These are phyloP conservation scores for Macropus fuliginosus DNA, from an alignment of 2,797 vertebrate species.

Conservation along the genomic window DNA sequence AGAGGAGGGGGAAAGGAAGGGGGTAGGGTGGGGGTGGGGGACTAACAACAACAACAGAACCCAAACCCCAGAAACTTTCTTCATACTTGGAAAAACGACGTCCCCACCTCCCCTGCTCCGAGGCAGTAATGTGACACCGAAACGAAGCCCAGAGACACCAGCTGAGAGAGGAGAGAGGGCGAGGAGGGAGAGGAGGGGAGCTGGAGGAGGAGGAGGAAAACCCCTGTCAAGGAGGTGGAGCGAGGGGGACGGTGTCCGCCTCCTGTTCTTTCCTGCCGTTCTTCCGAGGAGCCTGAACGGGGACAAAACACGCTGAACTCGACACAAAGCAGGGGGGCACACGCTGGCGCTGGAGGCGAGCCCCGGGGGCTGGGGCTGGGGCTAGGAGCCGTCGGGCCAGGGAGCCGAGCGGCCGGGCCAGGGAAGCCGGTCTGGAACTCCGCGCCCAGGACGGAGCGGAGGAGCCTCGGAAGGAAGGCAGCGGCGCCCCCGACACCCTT, in stretches of 20 bases:
- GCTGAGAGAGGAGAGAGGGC: slow-evolving; percentile 8
- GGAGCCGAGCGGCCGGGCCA: slow-evolving; percentile 40
- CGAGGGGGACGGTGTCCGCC: slow-evolving; percentile 80
- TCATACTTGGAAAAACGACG: slow-evolving; percentile 62
- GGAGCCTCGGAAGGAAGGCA: not conserved
- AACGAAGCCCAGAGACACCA: slow-evolving; percentile 53
- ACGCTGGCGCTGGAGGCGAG: slow-evolving; percentile 76
- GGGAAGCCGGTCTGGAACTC: slow-evolving; percentile 35
- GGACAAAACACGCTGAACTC: slow-evolving; percentile 69
- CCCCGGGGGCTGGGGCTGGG: slow-evolving; percentile 59
- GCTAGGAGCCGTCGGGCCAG: slow-evolving; percentile 58
- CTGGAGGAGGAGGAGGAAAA: slow-evolving; percentile 69
- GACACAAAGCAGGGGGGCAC: slow-evolving; percentile 75
- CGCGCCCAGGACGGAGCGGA: not conserved
- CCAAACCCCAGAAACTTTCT: slow-evolving; percentile 79
- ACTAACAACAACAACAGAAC: not conserved
- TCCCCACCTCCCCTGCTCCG: slow-evolving; percentile 43
- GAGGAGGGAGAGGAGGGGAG: slow-evolving; percentile 50
- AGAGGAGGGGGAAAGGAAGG: not conserved
- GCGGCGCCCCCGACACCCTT: slow-evolving; percentile 26
- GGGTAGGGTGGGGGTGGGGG: not conserved
- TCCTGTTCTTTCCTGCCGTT: slow-evolving; percentile 71
- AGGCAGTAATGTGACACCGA: slow-evolving; percentile 83
- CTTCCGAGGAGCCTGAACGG: slow-evolving; percentile 62
- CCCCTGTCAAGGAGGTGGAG: slow-evolving; percentile 72